Evolutionary conservation across 2,797 vertebrate genomes (phyloP).

Genomic region (Psittacula echo): DNA sequence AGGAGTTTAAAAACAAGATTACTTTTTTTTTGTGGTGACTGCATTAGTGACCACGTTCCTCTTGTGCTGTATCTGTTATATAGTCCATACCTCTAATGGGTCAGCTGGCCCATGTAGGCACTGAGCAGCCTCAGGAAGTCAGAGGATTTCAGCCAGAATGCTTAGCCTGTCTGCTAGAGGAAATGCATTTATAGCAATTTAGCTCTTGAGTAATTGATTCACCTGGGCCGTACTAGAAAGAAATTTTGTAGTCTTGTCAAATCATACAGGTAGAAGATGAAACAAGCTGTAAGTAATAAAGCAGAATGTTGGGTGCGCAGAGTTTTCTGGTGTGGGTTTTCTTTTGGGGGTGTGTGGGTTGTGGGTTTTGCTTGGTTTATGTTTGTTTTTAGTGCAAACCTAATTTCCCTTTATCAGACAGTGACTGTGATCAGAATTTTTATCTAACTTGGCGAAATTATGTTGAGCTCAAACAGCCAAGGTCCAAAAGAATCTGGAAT

Average conservation of each 20-base stretch:
- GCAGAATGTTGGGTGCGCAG: background rate
- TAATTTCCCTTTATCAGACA: background rate
- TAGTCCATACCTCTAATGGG: fast-evolving
- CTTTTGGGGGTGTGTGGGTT: background rate
- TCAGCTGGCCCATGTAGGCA: background rate
- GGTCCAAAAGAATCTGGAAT: background rate
- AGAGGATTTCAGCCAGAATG: background rate
- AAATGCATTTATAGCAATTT: background rate
- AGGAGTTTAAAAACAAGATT: background rate
- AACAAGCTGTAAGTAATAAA: background rate
- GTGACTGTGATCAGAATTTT: background rate
- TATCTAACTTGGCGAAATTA: background rate
- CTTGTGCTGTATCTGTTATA: background rate
- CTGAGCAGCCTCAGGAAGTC: background rate
- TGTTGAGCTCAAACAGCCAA: background rate
- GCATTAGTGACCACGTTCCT: fast-evolving
- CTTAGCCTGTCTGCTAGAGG: background rate
- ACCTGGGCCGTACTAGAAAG: background rate
- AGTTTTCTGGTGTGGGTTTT: background rate
- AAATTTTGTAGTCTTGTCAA: background rate
- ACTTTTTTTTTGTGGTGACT: background rate
- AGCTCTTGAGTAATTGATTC: background rate
- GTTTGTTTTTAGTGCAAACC: background rate
- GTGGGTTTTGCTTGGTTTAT: background rate
- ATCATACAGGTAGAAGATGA: background rate